phyloP scores from a whole-genome alignment of 2,113 vertebrate genomes.

The Crotalus viridis region DNA sequence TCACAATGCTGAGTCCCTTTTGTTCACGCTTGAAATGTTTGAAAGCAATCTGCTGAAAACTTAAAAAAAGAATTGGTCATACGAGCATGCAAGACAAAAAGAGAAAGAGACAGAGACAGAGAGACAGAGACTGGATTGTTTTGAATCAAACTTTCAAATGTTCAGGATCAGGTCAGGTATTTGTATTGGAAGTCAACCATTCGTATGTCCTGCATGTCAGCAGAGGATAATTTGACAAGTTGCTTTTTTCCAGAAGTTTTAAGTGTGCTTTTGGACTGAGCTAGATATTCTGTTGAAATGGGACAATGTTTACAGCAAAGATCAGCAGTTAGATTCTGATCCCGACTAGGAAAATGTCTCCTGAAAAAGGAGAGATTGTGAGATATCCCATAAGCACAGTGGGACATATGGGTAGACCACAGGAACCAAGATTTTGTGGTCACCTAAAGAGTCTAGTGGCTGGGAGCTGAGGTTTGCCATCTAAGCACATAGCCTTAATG shows the following conservation, averaged over 20 bases:
- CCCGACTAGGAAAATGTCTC: neutral
- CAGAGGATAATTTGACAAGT: constrained; percentile 56
- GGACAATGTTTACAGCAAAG: neutral
- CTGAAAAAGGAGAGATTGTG: neutral
- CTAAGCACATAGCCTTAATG: neutral
- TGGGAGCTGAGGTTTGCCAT: neutral
- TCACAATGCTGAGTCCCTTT: neutral
- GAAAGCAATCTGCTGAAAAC: neutral
- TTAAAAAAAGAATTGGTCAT: neutral
- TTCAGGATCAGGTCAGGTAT: constrained; percentile 60
- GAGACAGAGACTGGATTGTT: constrained; percentile 10
- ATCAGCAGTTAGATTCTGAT: neutral
- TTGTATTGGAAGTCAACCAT: constrained; percentile 59
- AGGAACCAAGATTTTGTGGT: neutral
- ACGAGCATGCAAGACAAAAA: constrained; percentile 2
- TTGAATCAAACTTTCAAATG: constrained; percentile 38
- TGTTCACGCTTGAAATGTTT: neutral
- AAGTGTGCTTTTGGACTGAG: constrained; percentile 28
- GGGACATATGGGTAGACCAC: neutral
- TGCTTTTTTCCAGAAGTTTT: constrained; percentile 50
- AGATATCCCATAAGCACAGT: neutral
- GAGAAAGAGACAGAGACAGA: constrained; percentile 1
- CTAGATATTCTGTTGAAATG: neutral
- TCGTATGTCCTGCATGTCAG: constrained; percentile 46
- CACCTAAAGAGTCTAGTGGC: neutral